Base-by-base conservation (phyloP, 2,113 vertebrate species). In the Nesogale talazaci region DNA sequence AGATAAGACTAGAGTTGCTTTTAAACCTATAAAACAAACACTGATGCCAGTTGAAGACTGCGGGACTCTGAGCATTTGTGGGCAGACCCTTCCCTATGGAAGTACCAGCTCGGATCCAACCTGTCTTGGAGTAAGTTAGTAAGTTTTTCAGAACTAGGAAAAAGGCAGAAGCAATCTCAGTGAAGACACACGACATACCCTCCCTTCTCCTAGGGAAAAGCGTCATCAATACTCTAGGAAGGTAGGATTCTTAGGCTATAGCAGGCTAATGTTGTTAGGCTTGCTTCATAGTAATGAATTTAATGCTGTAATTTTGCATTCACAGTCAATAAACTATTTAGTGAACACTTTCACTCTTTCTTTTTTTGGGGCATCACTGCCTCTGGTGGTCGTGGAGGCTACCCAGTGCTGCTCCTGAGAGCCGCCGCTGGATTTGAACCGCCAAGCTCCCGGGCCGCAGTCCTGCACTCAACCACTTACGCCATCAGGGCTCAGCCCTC, bases 141-240 rank as follows among this genome's bases (percentile, higher is more conserved):
- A 67, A 86, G 15, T 22, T 85, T 89, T 88, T 88, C 57, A 74
- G 65, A 94, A 89, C 46, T 16, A 40, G 31, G 29, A 69, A 81
- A 77, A 31, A 79, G 65, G 65, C 31, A 34, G 57, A 91, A 88
- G 78, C 69, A 81, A 57, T 74, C 40, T 78, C 14, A 70, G 59
- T 1, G 25, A 70, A 46, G 7, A 65, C 8, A 7, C 56, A 1
- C 1, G 80, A 59, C 6, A 29, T 16, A n/a, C 0, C n/a, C 34
- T 6, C 22, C 19, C 59, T 72, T 90, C 72, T 84, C 42, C n/a
- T 11, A 34, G 75, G 42, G 15, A 61, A 78, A 42, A 34, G 23
- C 67, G 69, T 75, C 38, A 25, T 25, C 19, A 52, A 7, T 1
- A 23, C 22, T 3, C 19, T 25, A 14, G 74, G 56, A 34, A 80